Conservation (phyloP, 2,797 vertebrate species). For the Aldrovandia affinis region DNA sequence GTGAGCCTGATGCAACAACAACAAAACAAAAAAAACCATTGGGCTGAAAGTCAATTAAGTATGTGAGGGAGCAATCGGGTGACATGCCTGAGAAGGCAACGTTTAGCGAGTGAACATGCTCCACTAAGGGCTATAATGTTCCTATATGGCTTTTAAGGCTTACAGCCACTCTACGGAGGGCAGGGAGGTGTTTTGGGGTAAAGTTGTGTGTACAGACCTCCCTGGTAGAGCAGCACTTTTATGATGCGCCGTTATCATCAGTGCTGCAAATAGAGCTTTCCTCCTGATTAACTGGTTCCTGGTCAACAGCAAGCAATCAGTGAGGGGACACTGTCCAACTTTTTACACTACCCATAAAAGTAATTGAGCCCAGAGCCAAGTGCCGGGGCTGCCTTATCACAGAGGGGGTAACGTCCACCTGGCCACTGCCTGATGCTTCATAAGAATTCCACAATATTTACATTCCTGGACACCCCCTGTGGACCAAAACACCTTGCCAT, state of each 20-base stretch:
- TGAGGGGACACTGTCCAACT: slow-evolving; percentile 29
- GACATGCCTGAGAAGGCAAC: not conserved
- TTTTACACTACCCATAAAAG: slow-evolving; percentile 45
- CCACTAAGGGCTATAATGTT: not conserved
- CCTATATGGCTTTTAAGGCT: slow-evolving; percentile 51
- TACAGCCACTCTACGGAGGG: slow-evolving; percentile 50
- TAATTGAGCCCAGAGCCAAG: slow-evolving; percentile 54
- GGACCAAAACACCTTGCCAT: not conserved
- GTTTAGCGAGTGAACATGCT: not conserved
- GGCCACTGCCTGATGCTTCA: slow-evolving; percentile 44
- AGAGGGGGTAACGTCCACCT: slow-evolving; percentile 58
- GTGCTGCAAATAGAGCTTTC: slow-evolving; percentile 51
- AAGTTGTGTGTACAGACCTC: not conserved
- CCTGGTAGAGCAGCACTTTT: slow-evolving; percentile 45
- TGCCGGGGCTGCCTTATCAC: slow-evolving; percentile 28
- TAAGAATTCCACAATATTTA: not conserved
- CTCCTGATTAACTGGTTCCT: slow-evolving; percentile 62
- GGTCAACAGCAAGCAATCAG: slow-evolving; percentile 65
- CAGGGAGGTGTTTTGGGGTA: slow-evolving; percentile 31
- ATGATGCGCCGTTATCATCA: slow-evolving; percentile 56
- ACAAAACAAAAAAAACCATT: too few relatives aligned
- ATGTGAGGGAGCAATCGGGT: not conserved
- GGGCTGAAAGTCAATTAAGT: slow-evolving; percentile 16
- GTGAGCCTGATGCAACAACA: slow-evolving; percentile 7
- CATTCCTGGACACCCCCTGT: not conserved